Percentiles rank a stretch among this genome's conserved stretches.
Evolutionary conservation across 2,888 invertebrate species (phyloP).

Genomic region (Drosophila birchii): DNA sequence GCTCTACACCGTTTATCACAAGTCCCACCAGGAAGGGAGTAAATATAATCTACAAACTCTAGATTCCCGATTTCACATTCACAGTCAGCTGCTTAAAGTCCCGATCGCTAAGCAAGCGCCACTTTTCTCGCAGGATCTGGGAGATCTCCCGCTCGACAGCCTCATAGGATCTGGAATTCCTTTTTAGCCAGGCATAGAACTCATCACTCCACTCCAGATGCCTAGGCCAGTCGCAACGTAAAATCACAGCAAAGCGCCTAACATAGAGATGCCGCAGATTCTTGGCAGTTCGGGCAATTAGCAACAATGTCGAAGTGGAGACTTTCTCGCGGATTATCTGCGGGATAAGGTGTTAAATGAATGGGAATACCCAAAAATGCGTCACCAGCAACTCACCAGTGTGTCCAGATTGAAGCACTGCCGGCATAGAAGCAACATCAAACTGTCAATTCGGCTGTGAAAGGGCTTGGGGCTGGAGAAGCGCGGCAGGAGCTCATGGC

Average conservation of each 20-base stretch:
- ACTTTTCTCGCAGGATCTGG: constrained; percentile 88
- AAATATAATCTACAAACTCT: neutral
- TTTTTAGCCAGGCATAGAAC: constrained; percentile 88
- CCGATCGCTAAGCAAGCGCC: constrained; percentile 89
- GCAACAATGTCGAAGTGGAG: constrained; percentile 90
- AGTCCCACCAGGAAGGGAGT: constrained; percentile 28
- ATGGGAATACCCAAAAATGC: neutral
- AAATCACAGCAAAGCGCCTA: constrained; percentile 89
- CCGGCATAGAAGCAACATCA: constrained; percentile 88
- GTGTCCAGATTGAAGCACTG: constrained; percentile 89
- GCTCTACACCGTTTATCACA: constrained; percentile 74
- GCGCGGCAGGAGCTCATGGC: constrained; percentile 88
- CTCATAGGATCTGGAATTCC: constrained; percentile 88
- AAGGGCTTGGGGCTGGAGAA: constrained; percentile 89
- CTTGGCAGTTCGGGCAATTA: constrained; percentile 88
- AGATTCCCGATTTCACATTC: constrained; percentile 58
- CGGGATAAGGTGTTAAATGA: neutral
- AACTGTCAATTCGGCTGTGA: constrained; percentile 89
- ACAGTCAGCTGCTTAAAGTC: constrained; percentile 86
- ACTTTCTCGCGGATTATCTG: constrained; percentile 91
- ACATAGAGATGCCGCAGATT: constrained; percentile 88
- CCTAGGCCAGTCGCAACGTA: constrained; percentile 89
- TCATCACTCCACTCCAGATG: constrained; percentile 89
- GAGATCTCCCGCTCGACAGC: constrained; percentile 89
- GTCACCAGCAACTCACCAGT: constrained; percentile 86